Base-by-base conservation (phyloP, 2,113 vertebrate species). In the Strix aluco region DNA sequence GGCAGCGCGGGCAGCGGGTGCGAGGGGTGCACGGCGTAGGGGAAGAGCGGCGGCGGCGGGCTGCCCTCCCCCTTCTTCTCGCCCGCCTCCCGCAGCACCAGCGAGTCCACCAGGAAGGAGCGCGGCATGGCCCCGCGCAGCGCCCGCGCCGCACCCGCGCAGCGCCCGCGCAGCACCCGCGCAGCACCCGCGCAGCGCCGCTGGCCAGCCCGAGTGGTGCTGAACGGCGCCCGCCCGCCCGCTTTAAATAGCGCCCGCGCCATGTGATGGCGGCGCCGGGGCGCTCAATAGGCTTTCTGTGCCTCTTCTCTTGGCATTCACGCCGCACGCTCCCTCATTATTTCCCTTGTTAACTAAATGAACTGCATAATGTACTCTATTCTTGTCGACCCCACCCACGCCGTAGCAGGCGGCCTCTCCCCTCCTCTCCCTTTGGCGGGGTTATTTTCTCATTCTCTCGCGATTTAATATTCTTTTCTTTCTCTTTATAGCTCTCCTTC, bases 321-420 rank as follows among this genome's bases (percentile, higher is more conserved):
- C 99, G 99, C 99, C 98, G 99, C 99, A 99, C 99, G 99, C 99
- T 98, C 99, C 99, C 99, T 99, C 98, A 99, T 99, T 99, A 99
- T 99, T 99, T 99, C 99, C 99, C 99, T 99, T 99, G 99, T 99
- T 99, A 99, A 99, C 99, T 99, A 99, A 99, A 99, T 99, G 99
- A 99, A 99, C 99, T 99, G 99, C 99, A 99, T 99, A 99, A 99
- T 99, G 99, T 99, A 99, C 99, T 99, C 99, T 98, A 99, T 99
- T 99, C 99, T 99, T 99, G 99, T 99, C 99, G 98, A 98, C 99
- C 99, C 99, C 99, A 99, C 99, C 99, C 99, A 99, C 99, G 98
- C 99, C 98, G 98, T 99, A 98, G 98, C 99, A 98, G 97, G 95
- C 97, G 97, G 97, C 98, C 98, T 98, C 98, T 98, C 98, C 97